Base-by-base conservation (phyloP, 2,888 invertebrate species). In the Apamea crenata region DNA sequence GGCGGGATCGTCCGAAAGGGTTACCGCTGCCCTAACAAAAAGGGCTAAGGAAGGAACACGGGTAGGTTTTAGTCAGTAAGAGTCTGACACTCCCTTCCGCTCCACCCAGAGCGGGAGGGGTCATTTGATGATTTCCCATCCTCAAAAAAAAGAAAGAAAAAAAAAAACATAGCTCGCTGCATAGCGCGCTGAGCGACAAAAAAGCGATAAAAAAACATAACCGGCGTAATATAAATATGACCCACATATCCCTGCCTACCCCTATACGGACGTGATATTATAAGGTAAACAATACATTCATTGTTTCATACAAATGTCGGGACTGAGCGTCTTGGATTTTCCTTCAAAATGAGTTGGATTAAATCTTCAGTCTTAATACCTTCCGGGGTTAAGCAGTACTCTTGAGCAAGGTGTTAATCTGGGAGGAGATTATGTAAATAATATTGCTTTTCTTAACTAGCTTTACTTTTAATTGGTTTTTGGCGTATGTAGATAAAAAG, bases 331-430 rank as follows among this genome's bases (percentile, higher is more conserved):
- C 32, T 77, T 78, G 29, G 25, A 72, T 18, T 56, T 61, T 67
- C 44, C 70, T 36, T 66, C 74, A 56, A 53, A 82, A 59, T 25
- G 72, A 36, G 81, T 59, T 25, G 70, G 73, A 73, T 85, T 81
- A 73, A 78, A 72, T 59, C 50, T 81, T 81, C 56, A 32, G 18
- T 25, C n/a, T 44, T 81, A 63, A 82, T 85, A 63, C 7, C 32
- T 59, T 65, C 85, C 65, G 68, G 40, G 36, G 32, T 69, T 44
- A 56, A 69, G 18, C 32, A 68, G 18, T 47, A 53, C n/a, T 73
- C 50, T 53, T 80, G 53, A 44, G 32, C 16, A 6, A 81, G 61
- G 65, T 73, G 73, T 73, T 73, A 36, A 85, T 81, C 10, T 32
- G 40, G 2, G 32, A 59, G 69, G 25, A 25, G 59, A 80, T 81